phyloP scores from a whole-genome alignment of 2,113 vertebrate species.

The Leptocoma aspasia region DNA sequence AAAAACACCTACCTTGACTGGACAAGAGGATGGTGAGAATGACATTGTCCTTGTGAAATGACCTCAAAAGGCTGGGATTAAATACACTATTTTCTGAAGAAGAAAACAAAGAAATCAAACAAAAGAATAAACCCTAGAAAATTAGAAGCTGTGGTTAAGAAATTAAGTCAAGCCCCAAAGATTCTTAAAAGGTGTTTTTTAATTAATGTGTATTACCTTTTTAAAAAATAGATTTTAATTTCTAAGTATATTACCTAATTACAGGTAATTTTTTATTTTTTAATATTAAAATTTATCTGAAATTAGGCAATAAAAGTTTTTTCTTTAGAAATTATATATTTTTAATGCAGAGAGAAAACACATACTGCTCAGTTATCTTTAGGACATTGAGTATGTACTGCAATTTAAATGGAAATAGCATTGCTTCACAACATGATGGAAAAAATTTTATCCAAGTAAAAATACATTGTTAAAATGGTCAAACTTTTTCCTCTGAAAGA shows the following conservation, averaged over 20 bases:
- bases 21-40: not conserved
- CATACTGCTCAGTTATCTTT: not conserved
- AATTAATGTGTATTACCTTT: not conserved
- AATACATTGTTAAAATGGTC: not conserved
- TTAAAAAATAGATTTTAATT: not conserved
- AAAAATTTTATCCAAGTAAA: not conserved
- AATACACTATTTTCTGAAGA: constrained; percentile 14
- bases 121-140: constrained; percentile 26
- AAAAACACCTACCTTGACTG: not conserved
- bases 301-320: not conserved
- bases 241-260: not conserved
- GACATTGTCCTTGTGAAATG: not conserved
- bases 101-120: constrained; percentile 11
- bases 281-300: not conserved
- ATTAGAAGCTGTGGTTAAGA: constrained; percentile 29
- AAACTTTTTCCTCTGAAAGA: not conserved
- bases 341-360: not conserved
- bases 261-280: not conserved
- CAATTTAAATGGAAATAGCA: not conserved
- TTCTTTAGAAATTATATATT: not conserved
- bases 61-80: constrained; percentile 36
- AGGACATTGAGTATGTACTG: not conserved
- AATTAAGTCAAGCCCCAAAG: constrained; percentile 49
- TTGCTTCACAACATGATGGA: not conserved
- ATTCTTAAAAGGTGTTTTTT: constrained; percentile 60